phyloP scores from a whole-genome alignment of 2,797 vertebrate species.

The Chelon auratus region DNA sequence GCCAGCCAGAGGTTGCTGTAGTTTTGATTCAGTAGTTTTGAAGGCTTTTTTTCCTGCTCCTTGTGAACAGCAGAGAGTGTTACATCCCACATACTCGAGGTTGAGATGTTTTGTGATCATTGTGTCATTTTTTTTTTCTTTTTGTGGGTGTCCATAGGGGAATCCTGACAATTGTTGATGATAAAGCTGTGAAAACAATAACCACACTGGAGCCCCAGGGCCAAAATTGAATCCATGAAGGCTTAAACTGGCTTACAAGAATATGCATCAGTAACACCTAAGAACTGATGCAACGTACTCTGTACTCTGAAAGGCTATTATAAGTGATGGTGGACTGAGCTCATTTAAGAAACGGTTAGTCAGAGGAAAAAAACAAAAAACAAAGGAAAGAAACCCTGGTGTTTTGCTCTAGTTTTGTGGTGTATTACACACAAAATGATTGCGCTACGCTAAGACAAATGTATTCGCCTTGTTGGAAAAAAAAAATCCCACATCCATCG shows the following conservation, averaged over 20 bases:
- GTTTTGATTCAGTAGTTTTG: slow-evolving; percentile 56
- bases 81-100: slow-evolving; percentile 49
- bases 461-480: slow-evolving; percentile 29
- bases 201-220: slow-evolving; percentile 18
- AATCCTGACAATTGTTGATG: slow-evolving; percentile 47
- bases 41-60: slow-evolving; percentile 44
- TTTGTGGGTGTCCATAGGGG: slow-evolving; percentile 42
- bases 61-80: slow-evolving; percentile 40
- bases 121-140: slow-evolving; percentile 35
- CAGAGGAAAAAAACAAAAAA: not conserved
- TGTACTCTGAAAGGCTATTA: not conserved
- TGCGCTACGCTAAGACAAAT: slow-evolving; percentile 52
- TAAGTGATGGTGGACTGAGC: slow-evolving; percentile 12
- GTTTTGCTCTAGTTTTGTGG: slow-evolving; percentile 13
- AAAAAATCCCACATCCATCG: slow-evolving; percentile 52
- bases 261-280: slow-evolving; percentile 49
- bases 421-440: slow-evolving; percentile 35
- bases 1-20: slow-evolving; percentile 67
- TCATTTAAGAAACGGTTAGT: slow-evolving; percentile 14
- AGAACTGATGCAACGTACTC: slow-evolving; percentile 10
- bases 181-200: slow-evolving; percentile 50
- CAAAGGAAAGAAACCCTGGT: slow-evolving; percentile 1
- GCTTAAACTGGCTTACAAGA: slow-evolving; percentile 45
- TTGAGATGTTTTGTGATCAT: slow-evolving; percentile 46
- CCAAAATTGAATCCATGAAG: slow-evolving; percentile 36